phyloP scores from a whole-genome alignment of 2,113 vertebrate species.

The Arvicanthis niloticus region DNA sequence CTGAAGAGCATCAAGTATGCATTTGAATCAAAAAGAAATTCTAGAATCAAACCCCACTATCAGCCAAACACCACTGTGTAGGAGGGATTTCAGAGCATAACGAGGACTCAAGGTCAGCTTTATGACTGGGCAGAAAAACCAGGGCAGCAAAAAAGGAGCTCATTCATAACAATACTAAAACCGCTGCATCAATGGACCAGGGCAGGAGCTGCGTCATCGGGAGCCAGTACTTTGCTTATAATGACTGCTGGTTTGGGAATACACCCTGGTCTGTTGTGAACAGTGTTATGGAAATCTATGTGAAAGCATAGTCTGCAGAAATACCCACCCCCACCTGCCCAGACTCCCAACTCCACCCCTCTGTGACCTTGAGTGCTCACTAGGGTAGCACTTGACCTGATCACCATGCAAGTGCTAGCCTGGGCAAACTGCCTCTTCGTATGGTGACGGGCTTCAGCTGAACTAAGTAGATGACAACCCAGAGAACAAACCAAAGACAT shows the following conservation, averaged over 20 bases:
- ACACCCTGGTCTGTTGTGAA: neutral
- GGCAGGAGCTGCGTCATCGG: neutral
- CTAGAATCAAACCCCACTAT: conserved; percentile 10
- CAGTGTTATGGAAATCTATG: conserved; percentile 1
- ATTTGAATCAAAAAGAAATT: conserved; percentile 30
- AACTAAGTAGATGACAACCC: neutral
- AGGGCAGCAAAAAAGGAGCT: neutral
- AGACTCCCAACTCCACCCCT: neutral
- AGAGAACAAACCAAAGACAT: neutral
- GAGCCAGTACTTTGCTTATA: neutral
- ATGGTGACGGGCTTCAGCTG: neutral
- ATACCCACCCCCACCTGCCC: neutral
- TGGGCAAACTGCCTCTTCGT: neutral
- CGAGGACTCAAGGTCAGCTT: neutral
- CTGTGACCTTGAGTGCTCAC: neutral
- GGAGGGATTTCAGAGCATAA: neutral
- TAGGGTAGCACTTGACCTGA: neutral
- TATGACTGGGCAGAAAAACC: neutral
- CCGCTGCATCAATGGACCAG: neutral
- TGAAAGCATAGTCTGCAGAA: neutral
- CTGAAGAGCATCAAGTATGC: neutral
- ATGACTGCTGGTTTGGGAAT: neutral
- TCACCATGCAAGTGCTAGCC: neutral
- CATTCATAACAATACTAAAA: conserved; percentile 15
- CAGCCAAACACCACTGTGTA: conserved; percentile 6